Conservation (phyloP, 1,140 invertebrate species). For the Trachelipus rathkii region DNA sequence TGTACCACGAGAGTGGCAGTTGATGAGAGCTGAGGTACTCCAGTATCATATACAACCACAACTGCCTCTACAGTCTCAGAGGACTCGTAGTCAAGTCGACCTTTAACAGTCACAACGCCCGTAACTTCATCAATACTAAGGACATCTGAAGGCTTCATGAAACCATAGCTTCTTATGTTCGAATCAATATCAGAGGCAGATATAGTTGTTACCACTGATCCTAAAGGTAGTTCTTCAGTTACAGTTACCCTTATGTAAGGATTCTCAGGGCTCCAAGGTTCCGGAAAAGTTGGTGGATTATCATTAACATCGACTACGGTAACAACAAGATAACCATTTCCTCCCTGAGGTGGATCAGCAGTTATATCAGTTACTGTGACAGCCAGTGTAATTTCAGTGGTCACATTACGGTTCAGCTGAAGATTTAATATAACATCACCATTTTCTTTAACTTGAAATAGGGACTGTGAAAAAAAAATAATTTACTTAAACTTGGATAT, state of each 20-base stretch:
- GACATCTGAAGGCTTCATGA: conserved; percentile 17
- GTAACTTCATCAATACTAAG: conserved; percentile 47
- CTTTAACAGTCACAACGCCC: conserved; percentile 72
- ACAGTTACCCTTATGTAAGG: conserved; percentile 63
- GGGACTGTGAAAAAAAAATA: conserved; percentile 57
- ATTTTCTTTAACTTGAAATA: conserved; percentile 67
- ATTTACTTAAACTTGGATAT: too few relatives aligned
- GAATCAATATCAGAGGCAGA: conserved; percentile 81
- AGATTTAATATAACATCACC: conserved; percentile 69
- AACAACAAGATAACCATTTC: conserved; percentile 69
- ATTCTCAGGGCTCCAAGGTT: conserved; percentile 68
- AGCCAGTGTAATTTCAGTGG: conserved; percentile 68
- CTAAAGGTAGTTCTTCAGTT: conserved; percentile 77
- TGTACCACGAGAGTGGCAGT: conserved; percentile 66
- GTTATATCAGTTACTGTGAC: conserved; percentile 74
- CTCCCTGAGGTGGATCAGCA: conserved; percentile 70
- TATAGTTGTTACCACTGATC: conserved; percentile 72
- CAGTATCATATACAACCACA: conserved; percentile 70
- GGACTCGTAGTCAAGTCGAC: conserved; percentile 77
- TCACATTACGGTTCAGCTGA: conserved; percentile 63
- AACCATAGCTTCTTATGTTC: conserved; percentile 61
- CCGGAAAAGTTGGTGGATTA: conserved; percentile 61
- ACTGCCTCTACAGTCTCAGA: conserved; percentile 70
- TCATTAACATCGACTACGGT: conserved; percentile 78
- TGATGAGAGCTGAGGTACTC: conserved; percentile 71